Evolutionary conservation across 1,140 invertebrate species (phyloP), one percentile per base, ranked within the genome.

Genomic region (Dryas iulia): DNA sequence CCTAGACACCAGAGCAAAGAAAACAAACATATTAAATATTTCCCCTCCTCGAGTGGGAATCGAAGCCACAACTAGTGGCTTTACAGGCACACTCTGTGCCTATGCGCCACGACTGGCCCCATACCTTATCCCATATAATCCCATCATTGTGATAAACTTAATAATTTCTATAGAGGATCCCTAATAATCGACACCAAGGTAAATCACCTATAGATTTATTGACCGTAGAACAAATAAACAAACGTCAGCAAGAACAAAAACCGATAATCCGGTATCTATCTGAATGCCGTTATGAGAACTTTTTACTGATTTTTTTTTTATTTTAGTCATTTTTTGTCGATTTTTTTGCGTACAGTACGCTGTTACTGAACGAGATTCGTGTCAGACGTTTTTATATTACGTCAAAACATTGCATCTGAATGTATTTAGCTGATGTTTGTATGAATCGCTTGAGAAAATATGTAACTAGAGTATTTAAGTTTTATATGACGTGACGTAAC

Each of bases 341-440:
- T n/a, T n/a, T n/a, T n/a, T n/a, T 59, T 59, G 14, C 30, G 14
- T 21, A 21, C 57, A 33, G 57, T 59, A 33, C 57, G 7, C 26
- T n/a, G 14, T n/a, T 21, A 7, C n/a, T 11, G 11, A 31, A 21
- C 11, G 2, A 30, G 28, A 31, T 33, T 31, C 12, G 18, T 59
- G 57, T 59, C 28, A 30, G 14, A 59, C 30, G n/a, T 59, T 59
- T 59, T 59, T 59, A 59, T 59, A 47, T 21, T 14, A 59, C 57
- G 57, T 59, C 57, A 59, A 59, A 59, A 59, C 57, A 59, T 59
- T 33, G 57, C 57, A 59, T 23, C 11, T 8, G 21, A 58, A 18
- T 14, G 7, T 25, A 31, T 30, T 31, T 18, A 59, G 57, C 28
- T 25, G 25, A 25, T 58, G 30, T 31, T 59, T 59, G 39, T 47